Percentiles rank a stretch among this genome's conserved stretches.
Conservation (phyloP, 2,113 vertebrate species). For the Colius striatus region DNA sequence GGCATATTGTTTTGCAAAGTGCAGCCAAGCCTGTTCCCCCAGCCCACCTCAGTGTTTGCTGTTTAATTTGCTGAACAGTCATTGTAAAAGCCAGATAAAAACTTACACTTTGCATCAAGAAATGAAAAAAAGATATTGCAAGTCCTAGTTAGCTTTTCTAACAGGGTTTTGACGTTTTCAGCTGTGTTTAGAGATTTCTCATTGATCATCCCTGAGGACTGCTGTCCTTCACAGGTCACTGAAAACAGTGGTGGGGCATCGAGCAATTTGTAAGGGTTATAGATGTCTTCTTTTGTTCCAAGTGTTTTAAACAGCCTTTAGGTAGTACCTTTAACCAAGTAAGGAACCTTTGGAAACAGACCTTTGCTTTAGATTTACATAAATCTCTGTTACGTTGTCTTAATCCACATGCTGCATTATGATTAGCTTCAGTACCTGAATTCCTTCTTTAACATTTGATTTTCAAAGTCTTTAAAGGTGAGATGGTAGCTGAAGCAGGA, state of each 20-base stretch:
- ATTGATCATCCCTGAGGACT: not conserved
- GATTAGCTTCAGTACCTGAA: not conserved
- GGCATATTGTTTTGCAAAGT: not conserved
- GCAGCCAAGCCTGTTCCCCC: not conserved
- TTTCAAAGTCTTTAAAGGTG: not conserved
- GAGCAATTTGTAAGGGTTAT: not conserved
- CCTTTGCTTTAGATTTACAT: not conserved
- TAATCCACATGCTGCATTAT: not conserved
- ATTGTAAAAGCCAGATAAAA: not conserved
- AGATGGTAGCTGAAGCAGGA: not conserved
- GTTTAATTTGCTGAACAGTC: not conserved
- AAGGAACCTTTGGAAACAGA: not conserved
- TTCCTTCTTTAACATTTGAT: not conserved
- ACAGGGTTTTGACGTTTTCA: not conserved
- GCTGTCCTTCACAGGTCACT: constrained; percentile 32
- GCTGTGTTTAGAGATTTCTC: not conserved
- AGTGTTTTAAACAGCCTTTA: not conserved
- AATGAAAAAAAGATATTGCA: not conserved
- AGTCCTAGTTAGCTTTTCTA: not conserved
- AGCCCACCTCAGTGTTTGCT: not conserved
- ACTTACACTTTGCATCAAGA: not conserved
- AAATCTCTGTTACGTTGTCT: not conserved
- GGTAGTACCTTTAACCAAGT: not conserved
- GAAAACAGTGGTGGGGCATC: not conserved
- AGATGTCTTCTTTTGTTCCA: not conserved